These are phyloP conservation scores for Ovibos moschatus DNA, from an alignment of 2,113 vertebrate genomes.

Conservation along the genomic window DNA sequence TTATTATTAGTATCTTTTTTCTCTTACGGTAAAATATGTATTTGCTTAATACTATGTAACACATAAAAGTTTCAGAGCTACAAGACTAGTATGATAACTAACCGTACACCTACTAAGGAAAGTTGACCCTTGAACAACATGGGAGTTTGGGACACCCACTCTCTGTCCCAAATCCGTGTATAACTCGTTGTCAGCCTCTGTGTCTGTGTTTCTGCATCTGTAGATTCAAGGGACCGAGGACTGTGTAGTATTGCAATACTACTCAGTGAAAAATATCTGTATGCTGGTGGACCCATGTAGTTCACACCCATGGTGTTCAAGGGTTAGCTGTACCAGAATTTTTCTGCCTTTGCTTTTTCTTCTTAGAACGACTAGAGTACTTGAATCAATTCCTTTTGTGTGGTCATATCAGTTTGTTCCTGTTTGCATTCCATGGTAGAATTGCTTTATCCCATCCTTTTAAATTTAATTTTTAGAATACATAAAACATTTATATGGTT, in stretches of 20 bases:
- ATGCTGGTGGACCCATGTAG: neutral
- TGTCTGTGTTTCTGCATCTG: neutral
- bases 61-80: conserved; percentile 25
- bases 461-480: neutral
- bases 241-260: neutral
- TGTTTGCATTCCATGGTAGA: neutral
- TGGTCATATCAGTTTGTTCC: neutral
- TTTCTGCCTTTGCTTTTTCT: neutral
- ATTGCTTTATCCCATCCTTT: neutral
- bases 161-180: neutral
- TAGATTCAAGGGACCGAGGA: neutral
- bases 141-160: neutral
- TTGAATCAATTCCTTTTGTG: too few species aligned
- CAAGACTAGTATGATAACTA: neutral
- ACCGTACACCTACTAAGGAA: neutral
- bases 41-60: neutral
- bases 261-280: neutral
- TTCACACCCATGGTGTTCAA: neutral
- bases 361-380: neutral
- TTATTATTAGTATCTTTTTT: neutral
- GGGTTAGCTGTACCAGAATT: neutral
- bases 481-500: neutral
- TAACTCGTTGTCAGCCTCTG: neutral
- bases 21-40: neutral
- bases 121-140: neutral